Evolutionary conservation across 2,888 invertebrate genomes (phyloP).

Genomic region (Diloba caeruleocephala): DNA sequence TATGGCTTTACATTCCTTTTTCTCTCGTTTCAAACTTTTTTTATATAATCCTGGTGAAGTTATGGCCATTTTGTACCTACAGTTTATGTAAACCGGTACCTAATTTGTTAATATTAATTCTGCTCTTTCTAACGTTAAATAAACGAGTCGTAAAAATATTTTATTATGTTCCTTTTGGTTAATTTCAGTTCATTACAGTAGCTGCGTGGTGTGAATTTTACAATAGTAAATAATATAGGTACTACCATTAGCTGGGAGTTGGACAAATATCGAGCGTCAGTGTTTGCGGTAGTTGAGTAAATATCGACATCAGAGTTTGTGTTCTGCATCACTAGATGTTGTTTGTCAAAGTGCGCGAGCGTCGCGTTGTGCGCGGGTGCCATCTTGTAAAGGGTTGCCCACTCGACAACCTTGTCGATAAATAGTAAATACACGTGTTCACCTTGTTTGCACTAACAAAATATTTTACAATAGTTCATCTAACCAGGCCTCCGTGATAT

Average conservation of each 20-base stretch:
- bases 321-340: conserved; percentile 88
- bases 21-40: conserved; percentile 76
- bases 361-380: conserved; percentile 71
- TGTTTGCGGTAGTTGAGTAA: conserved; percentile 84
- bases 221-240: conserved; percentile 70
- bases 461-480: conserved; percentile 69
- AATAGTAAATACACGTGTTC: conserved; percentile 76
- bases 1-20: conserved; percentile 83
- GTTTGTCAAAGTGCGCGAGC: conserved; percentile 78
- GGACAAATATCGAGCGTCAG: conserved; percentile 84
- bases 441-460: conserved; percentile 77
- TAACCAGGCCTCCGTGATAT: conserved; percentile 54
- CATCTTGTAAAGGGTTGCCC: conserved; percentile 83
- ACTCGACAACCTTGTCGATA: conserved; percentile 82
- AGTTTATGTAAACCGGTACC: conserved; percentile 57
- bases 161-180: conserved; percentile 51
- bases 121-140: conserved; percentile 53
- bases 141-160: conserved; percentile 51
- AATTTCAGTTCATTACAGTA: conserved; percentile 79
- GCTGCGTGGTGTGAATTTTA: conserved; percentile 78
- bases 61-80: conserved; percentile 67
- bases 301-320: conserved; percentile 87
- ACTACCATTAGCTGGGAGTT: conserved; percentile 84
- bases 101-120: conserved; percentile 57
- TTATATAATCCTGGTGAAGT: conserved; percentile 73